Evolutionary conservation across 2,113 vertebrate genomes (phyloP).

Genomic region (Zosterops pallidus): DNA sequence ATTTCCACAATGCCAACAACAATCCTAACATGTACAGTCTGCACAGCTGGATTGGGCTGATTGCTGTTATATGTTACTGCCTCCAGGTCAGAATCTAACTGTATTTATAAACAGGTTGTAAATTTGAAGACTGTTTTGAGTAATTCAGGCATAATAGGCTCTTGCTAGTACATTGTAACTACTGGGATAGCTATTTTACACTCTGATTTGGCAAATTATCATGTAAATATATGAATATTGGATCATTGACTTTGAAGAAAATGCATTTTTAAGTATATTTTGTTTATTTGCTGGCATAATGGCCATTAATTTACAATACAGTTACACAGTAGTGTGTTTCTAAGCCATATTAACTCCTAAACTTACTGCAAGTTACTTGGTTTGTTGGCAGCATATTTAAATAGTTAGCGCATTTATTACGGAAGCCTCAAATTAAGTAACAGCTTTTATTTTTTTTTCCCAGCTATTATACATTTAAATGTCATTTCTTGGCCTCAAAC

Average conservation of each 20-base stretch:
- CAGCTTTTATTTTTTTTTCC: background rate
- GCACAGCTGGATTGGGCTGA: constrained; percentile 96
- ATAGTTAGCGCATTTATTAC: background rate
- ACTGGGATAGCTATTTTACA: background rate
- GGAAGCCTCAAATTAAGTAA: background rate
- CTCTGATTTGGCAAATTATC: background rate
- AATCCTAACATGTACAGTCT: constrained; percentile 97
- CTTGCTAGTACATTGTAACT: background rate
- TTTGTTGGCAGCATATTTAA: background rate
- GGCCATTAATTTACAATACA: background rate
- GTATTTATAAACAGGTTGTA: constrained; percentile 15
- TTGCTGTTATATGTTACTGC: constrained; percentile 78
- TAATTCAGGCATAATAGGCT: background rate
- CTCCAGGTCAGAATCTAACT: constrained; percentile 82
- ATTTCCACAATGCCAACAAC: constrained; percentile 82
- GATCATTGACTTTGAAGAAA: background rate
- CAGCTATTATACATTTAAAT: background rate
- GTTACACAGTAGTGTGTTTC: background rate
- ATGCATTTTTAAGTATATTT: background rate
- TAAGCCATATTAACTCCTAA: background rate
- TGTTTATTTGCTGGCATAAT: background rate
- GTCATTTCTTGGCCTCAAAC: background rate
- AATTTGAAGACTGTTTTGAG: background rate
- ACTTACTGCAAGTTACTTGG: background rate
- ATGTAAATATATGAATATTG: background rate